Evolutionary conservation across 2,797 vertebrate genomes (phyloP).

Genomic region (Mastacembelus armatus): DNA sequence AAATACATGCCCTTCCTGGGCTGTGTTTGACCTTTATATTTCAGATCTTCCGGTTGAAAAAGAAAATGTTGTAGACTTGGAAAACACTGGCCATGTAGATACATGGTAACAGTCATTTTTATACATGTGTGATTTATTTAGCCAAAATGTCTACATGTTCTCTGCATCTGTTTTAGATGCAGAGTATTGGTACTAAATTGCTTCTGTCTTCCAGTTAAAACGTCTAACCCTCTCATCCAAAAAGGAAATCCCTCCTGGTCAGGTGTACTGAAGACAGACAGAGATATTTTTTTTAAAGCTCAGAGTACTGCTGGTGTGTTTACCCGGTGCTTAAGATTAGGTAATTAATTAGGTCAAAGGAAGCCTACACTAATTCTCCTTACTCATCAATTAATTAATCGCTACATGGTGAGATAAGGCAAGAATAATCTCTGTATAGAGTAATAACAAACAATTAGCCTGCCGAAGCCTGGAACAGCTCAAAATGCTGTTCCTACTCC

Average conservation of each 20-base stretch:
- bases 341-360: slow-evolving; percentile 76
- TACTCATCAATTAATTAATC: slow-evolving; percentile 81
- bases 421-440: slow-evolving; percentile 50
- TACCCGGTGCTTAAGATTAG: slow-evolving; percentile 52
- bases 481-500: slow-evolving; percentile 42
- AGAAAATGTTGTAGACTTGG: no score
- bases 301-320: slow-evolving; percentile 1
- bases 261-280: slow-evolving; percentile 16
- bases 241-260: no score
- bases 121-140: no score
- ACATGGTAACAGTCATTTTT: no score
- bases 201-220: no score
- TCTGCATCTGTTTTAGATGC: no score
- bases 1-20: no score
- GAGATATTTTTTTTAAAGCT: slow-evolving; percentile 31
- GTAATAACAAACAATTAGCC: slow-evolving; percentile 50
- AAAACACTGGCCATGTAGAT: no score
- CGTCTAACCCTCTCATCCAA: no score
- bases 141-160: no score
- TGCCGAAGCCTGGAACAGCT: slow-evolving; percentile 40
- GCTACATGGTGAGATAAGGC: slow-evolving; percentile 71
- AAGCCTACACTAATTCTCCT: slow-evolving; percentile 69
- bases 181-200: no score
- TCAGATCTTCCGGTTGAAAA: neutral
- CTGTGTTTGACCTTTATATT: neutral